Percentiles rank a stretch among this genome's conserved stretches.
These are phyloP conservation scores for Apaloderma vittatum DNA, from an alignment of 2,113 vertebrate species.

Conservation along the genomic window DNA sequence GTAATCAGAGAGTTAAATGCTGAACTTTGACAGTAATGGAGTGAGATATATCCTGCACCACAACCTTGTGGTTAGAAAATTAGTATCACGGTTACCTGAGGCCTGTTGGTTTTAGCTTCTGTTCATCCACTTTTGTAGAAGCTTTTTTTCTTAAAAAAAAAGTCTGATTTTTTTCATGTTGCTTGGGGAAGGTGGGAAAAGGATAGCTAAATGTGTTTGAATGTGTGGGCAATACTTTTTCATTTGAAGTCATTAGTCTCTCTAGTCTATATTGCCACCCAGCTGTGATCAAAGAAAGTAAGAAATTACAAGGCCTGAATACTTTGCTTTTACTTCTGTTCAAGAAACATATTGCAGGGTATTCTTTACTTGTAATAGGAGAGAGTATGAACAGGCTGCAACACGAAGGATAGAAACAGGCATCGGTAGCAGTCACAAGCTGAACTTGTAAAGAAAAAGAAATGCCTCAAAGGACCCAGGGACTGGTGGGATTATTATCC, in stretches of 20 bases:
- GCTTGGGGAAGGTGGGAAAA: background rate
- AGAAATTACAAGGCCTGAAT: background rate
- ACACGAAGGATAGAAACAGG: background rate
- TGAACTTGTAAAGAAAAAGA: background rate
- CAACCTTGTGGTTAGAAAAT: background rate
- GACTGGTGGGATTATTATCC: background rate
- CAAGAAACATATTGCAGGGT: background rate
- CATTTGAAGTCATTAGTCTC: constrained; percentile 1
- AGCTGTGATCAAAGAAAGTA: constrained; percentile 55
- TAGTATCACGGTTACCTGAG: background rate
- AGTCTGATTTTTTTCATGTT: background rate
- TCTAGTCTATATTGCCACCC: constrained; percentile 52
- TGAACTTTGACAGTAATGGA: background rate
- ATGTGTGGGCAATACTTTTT: background rate
- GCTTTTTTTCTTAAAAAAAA: background rate
- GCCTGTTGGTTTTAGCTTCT: background rate
- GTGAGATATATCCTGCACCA: background rate
- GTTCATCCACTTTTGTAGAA: background rate
- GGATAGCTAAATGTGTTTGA: background rate
- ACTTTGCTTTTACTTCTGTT: background rate
- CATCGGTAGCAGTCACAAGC: background rate
- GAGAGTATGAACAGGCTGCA: background rate
- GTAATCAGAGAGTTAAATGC: background rate
- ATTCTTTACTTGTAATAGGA: background rate
- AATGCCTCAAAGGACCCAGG: background rate